phyloP scores from a whole-genome alignment of 2,888 invertebrate genomes.

The Scaptomyza caliginosa region DNA sequence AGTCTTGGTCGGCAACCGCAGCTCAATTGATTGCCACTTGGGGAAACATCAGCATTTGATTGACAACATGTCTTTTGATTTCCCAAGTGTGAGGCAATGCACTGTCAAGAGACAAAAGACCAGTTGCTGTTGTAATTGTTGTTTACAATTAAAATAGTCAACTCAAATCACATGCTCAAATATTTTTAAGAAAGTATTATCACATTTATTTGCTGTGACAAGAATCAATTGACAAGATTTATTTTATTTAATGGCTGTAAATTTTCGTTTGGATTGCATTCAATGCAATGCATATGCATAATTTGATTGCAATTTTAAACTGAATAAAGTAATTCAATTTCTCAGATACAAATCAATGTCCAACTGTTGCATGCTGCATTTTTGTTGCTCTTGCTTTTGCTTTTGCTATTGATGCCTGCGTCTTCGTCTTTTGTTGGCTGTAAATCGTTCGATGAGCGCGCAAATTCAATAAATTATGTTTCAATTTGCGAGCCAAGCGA shows the following conservation, averaged over 20 bases:
- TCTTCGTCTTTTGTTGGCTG: not conserved
- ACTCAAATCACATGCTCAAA: no score
- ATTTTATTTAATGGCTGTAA: slow-evolving; percentile 33
- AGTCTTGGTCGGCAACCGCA: slow-evolving; percentile 29
- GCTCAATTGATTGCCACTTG: slow-evolving; percentile 40
- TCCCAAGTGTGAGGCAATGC: slow-evolving; percentile 63
- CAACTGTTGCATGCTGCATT: slow-evolving; percentile 54
- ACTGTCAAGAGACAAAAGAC: slow-evolving; percentile 6
- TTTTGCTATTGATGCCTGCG: no score
- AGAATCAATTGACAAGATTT: slow-evolving; percentile 28
- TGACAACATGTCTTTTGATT: slow-evolving; percentile 69
- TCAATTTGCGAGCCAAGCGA: slow-evolving; percentile 41
- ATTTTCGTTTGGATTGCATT: slow-evolving; percentile 23
- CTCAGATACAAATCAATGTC: slow-evolving; percentile 52
- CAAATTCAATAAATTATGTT: slow-evolving; percentile 70
- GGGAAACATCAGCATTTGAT: slow-evolving; percentile 32
- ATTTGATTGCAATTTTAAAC: slow-evolving; percentile 53
- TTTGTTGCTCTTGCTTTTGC: slow-evolving; percentile 10
- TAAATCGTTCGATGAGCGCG: slow-evolving; percentile 34
- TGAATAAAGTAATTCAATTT: slow-evolving; percentile 44
- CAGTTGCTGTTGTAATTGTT: slow-evolving; percentile 1
- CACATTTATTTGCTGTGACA: no score
- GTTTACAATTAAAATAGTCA: no score
- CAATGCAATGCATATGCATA: slow-evolving; percentile 12
- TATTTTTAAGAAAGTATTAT: no score